These are phyloP conservation scores for Oscheius sp. DNA, from an alignment of 2,888 invertebrate genomes.

Conservation along the genomic window DNA sequence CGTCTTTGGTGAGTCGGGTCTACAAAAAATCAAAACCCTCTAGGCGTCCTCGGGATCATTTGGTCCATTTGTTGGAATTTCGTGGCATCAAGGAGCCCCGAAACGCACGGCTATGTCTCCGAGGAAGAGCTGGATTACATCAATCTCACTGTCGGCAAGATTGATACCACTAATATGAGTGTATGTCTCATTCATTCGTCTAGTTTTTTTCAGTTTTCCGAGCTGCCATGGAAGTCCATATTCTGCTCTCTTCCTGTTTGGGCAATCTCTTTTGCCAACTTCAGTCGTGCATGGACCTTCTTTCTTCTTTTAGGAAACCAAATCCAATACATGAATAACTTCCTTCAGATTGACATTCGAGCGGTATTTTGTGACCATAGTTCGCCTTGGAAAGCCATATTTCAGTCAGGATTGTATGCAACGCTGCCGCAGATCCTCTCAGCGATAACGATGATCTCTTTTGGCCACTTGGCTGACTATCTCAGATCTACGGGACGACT, in stretches of 20 bases:
- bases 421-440: conserved; percentile 95
- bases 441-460: conserved; percentile 94
- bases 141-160: conserved; percentile 74
- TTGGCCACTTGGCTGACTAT: conserved; percentile 92
- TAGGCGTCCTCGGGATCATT: conserved; percentile 78
- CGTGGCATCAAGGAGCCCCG: conserved; percentile 90
- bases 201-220: conserved; percentile 56
- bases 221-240: conserved; percentile 86
- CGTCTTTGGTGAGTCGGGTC: conserved; percentile 82
- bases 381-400: background rate
- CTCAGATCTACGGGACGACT: conserved; percentile 85
- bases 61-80: conserved; percentile 83
- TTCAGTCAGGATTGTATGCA: conserved; percentile 85
- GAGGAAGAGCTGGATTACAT: conserved; percentile 90
- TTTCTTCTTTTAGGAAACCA: conserved; percentile 94
- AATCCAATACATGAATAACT: conserved; percentile 89
- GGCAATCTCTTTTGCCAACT: conserved; percentile 97
- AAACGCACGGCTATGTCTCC: conserved; percentile 89
- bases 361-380: conserved; percentile 80
- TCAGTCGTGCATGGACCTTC: conserved; percentile 91
- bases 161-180: conserved; percentile 40
- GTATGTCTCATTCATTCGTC: conserved; percentile 74
- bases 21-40: background rate
- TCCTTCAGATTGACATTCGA: conserved; percentile 86
- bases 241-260: conserved; percentile 93